Evolutionary conservation across 2,888 invertebrate genomes (phyloP).

Genomic region (Drosophila stalkeri): DNA sequence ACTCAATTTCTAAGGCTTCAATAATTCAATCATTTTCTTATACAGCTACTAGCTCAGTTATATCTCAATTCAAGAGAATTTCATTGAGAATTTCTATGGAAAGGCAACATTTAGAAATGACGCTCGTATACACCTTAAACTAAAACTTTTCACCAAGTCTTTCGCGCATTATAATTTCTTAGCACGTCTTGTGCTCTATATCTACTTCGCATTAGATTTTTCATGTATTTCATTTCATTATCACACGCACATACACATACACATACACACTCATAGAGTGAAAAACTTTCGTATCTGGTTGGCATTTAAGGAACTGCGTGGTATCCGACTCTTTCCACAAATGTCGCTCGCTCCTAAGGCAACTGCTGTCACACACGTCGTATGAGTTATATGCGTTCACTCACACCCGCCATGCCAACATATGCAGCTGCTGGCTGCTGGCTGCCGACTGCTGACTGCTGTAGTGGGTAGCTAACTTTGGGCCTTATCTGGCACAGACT

Average conservation of each 20-base stretch:
- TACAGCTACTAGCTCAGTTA: too few relatives aligned
- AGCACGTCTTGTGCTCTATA: slow-evolving; percentile 11
- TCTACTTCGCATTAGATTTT: slow-evolving; percentile 16
- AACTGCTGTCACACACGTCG: slow-evolving; percentile 65
- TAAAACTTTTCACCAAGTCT: background rate
- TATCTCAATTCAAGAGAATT: background rate
- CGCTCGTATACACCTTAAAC: background rate
- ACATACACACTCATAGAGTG: background rate
- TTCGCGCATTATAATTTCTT: slow-evolving; percentile 14
- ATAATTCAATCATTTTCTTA: background rate
- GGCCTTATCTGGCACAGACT: slow-evolving; percentile 66
- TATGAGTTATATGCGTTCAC: slow-evolving; percentile 63
- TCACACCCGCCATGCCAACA: slow-evolving; percentile 5
- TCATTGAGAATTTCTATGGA: background rate
- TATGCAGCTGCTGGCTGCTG: slow-evolving; percentile 2
- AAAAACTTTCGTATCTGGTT: slow-evolving; percentile 41
- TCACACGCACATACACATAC: slow-evolving; percentile 22
- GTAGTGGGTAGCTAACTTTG: slow-evolving; percentile 55
- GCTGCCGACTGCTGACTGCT: slow-evolving; percentile 18
- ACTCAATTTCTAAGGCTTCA: background rate
- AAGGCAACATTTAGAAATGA: background rate
- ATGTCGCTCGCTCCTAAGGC: slow-evolving; percentile 42
- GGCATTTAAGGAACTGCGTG: slow-evolving; percentile 30
- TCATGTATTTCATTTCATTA: slow-evolving; percentile 50
- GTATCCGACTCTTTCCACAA: slow-evolving; percentile 3